Base-by-base conservation (phyloP, 2,888 invertebrate species). In the Megamerina dolium region DNA sequence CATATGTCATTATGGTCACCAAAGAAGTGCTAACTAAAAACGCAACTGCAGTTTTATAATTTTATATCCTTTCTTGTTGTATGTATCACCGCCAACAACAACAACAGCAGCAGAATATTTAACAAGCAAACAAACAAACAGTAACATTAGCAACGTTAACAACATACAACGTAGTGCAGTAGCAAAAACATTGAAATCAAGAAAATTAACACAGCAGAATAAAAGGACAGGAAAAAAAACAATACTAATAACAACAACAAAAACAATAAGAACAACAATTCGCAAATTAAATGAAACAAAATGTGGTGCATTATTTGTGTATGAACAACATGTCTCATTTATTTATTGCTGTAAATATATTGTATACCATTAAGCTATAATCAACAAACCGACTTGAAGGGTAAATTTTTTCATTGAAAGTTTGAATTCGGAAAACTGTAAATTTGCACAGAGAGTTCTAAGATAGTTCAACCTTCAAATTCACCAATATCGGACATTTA, bases 301-400 rank as follows among this genome's bases (percentile, higher is more conserved):
- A 61, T 61, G 60, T 43, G 43, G 38, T 38, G 38, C 58, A 60
- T 59, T 67, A 66, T 68, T 70, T 70, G 67, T 63, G 65, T 68
- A 70, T 70, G 70, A 61, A 69, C 68, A 67, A 68, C 70, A 70
- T 70, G 70, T 70, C 67, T 66, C 68, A 68, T 70, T 70, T 70
- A 70, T 70, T 70, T 70, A 70, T 70, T 70, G 67, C 67, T 60
- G 55, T 57, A 53, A 58, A 57, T 58, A 57, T 52, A 49, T 51
- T 50, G 36, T 23, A 23, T 8, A 10, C 23, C 23, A n/a, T n/a
- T n/a, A n/a, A n/a, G n/a, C n/a, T n/a, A n/a, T n/a, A n/a, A n/a
- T n/a, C n/a, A n/a, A n/a, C n/a, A n/a, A n/a, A n/a, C n/a, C n/a
- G n/a, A n/a, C n/a, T n/a, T n/a, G n/a, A n/a, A n/a, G n/a, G n/a